Evolutionary conservation across 2,888 invertebrate species (phyloP), one percentile per base, ranked within the genome.

Genomic region (Clitarchus hookeri): DNA sequence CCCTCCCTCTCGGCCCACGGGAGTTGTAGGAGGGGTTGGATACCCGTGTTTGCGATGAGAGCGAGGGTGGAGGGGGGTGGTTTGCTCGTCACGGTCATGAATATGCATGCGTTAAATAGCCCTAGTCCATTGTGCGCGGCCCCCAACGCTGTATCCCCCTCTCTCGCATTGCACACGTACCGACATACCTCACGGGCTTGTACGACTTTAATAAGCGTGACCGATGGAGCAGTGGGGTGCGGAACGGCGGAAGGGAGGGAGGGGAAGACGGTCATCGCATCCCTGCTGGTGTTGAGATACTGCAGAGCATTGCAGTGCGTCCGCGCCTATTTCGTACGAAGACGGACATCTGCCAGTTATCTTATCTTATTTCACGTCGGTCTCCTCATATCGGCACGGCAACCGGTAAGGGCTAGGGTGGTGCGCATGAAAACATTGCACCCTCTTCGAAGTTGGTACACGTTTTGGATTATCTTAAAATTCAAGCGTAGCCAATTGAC

Each of bases 81-180:
- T 27, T 80, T 85, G 85, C 84, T 77, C 65, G 65, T 84, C 77
- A 44, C 83, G 65, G 82, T 44, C 83, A 85, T 85, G 85, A 85
- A 85, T 85, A 85, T 83, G 83, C 85, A 85, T 85, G 77, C 36
- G 53, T 23, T 48, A 77, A 65, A 48, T 78, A 83, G 82, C 85
- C 85, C 85, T 19, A n/a, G 65, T 65, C 65, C 65, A 65, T 65
- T 65, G 65, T 65, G 65, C 65, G 65, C 65, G n/a, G 6, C 65
- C 65, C n/a, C 23, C 23, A 8, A 8, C 65, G 65, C 19, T 2
- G 8, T 16, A 48, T 16, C 23, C 1, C 8, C n/a, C 65, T 23
- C 27, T 26, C 27, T 27, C n/a, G 82, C 44, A 19, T 82, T 23
- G 44, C 82, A 23, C 82, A n/a, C 27, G 82, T 27, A 25, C 82